Percentiles rank a stretch among this genome's conserved stretches.
phyloP scores from a whole-genome alignment of 1,140 invertebrate genomes.

The Drosophila nigromelanica region DNA sequence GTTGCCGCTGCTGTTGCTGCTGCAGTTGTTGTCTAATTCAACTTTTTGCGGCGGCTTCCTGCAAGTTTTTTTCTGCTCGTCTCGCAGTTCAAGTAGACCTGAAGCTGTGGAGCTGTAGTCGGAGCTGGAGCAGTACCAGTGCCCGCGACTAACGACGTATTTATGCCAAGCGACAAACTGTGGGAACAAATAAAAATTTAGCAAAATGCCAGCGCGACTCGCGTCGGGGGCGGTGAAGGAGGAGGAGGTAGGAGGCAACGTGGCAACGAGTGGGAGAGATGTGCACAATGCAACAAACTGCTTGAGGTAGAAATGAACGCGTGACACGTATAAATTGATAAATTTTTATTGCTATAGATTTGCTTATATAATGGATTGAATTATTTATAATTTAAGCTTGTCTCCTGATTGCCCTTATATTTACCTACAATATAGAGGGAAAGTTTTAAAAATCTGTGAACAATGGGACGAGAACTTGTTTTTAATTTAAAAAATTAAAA shows the following conservation, averaged over 20 bases:
- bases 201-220: slow-evolving; percentile 60
- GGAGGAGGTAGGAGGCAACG: neutral
- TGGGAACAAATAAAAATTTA: slow-evolving; percentile 82
- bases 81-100: slow-evolving; percentile 42
- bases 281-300: neutral
- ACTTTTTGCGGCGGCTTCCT: slow-evolving; percentile 73
- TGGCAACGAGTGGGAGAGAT: slow-evolving; percentile 23
- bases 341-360: neutral
- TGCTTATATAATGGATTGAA: no score
- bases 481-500: no score
- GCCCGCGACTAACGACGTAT: slow-evolving; percentile 74
- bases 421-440: no score
- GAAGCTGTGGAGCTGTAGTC: slow-evolving; percentile 36
- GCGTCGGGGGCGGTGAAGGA: neutral
- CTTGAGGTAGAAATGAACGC: slow-evolving; percentile 20
- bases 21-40: slow-evolving; percentile 56
- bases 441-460: no score
- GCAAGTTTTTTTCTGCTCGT: slow-evolving; percentile 46
- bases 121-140: slow-evolving; percentile 29
- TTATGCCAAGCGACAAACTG: slow-evolving; percentile 82
- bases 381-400: no score
- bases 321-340: slow-evolving; percentile 12
- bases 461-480: no score
- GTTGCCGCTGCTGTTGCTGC: slow-evolving; percentile 37
- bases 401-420: no score